Evolutionary conservation across 2,113 vertebrate genomes (phyloP).

Genomic region (Formicarius rufipectus): DNA sequence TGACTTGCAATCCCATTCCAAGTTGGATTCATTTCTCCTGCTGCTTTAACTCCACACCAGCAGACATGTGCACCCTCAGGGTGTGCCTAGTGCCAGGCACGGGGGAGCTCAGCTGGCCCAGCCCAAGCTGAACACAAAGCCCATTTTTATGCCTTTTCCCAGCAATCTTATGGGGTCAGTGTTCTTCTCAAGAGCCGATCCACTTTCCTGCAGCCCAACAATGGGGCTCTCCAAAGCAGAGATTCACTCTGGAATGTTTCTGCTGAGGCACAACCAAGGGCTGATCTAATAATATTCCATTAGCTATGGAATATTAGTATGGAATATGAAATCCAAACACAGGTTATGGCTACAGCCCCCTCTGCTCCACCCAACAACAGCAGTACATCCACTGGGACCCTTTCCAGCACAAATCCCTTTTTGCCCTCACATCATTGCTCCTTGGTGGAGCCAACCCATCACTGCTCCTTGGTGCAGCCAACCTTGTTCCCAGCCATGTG

Average conservation of each 20-base stretch:
- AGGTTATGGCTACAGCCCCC: neutral
- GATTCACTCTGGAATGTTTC: conserved; percentile 44
- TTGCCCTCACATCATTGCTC: neutral
- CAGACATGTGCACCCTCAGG: accelerated
- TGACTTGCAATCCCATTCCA: too few relatives aligned
- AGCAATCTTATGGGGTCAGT: neutral
- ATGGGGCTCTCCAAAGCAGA: neutral
- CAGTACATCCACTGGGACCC: accelerated
- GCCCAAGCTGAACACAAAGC: conserved; percentile 8
- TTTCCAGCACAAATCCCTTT: neutral
- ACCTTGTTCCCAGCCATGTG: neutral
- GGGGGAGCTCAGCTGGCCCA: neutral
- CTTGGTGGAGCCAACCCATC: too few relatives aligned
- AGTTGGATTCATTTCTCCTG: too few relatives aligned
- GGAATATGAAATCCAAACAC: too few relatives aligned
- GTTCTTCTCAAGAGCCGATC: conserved; percentile 3
- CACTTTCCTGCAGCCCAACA: conserved; percentile 47
- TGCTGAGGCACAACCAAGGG: neutral
- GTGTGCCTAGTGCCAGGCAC: neutral
- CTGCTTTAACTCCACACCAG: too few relatives aligned
- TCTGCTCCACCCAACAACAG: neutral
- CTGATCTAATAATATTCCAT: conserved; percentile 5
- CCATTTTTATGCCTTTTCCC: neutral
- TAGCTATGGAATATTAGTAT: too few relatives aligned
- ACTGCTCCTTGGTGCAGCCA: too few relatives aligned